These are phyloP conservation scores for Pterocles burchelli DNA, from an alignment of 2,113 vertebrate species.

Conservation along the genomic window DNA sequence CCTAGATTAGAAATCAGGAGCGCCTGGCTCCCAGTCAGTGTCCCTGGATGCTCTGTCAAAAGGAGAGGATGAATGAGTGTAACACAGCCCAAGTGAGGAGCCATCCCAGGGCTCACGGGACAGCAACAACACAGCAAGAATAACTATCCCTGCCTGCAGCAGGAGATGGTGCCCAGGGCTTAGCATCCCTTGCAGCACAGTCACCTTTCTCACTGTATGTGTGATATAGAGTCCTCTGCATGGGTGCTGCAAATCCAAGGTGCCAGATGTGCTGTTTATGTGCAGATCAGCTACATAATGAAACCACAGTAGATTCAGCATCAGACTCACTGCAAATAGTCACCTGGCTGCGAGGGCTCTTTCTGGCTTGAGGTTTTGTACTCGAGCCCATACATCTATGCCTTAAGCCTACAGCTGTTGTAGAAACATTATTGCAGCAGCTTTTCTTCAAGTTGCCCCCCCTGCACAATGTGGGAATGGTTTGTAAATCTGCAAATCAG, in stretches of 20 bases:
- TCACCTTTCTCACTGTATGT: fast-evolving
- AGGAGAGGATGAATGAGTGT: not conserved
- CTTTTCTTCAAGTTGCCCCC: not conserved
- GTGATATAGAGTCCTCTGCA: not conserved
- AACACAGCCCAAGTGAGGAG: not conserved
- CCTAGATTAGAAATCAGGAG: not conserved
- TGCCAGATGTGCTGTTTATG: not conserved
- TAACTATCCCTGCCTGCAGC: not conserved
- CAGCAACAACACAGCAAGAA: not conserved
- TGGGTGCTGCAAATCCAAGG: not conserved
- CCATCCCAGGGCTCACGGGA: not conserved
- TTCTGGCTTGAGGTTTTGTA: not conserved
- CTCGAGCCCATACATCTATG: not conserved
- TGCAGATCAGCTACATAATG: not conserved
- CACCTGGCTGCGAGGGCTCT: not conserved
- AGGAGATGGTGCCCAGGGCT: not conserved
- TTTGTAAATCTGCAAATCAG: not conserved
- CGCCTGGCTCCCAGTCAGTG: not conserved
- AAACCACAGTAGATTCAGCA: not conserved
- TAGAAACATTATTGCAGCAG: not conserved
- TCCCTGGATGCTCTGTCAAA: not conserved
- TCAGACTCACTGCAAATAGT: not conserved
- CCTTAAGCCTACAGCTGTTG: not conserved
- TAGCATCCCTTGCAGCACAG: not conserved
- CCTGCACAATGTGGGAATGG: not conserved